These are phyloP conservation scores for Caenorhabditis sp. DNA, from an alignment of 2,888 invertebrate species.

Conservation along the genomic window DNA sequence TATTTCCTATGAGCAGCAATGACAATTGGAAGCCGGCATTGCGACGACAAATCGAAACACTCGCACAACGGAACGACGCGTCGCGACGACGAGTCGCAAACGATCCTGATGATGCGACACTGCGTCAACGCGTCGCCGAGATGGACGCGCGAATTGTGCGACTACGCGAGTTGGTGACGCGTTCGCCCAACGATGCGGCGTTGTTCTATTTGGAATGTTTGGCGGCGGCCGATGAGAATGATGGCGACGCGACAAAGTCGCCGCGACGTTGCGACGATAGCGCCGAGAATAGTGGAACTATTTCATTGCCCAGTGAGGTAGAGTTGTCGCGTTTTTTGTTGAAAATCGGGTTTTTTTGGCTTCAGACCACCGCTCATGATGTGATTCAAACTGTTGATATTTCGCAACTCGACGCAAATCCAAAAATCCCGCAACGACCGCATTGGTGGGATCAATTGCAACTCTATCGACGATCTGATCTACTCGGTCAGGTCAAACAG, in stretches of 20 bases:
- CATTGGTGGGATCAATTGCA: slow-evolving; percentile 46
- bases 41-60: slow-evolving; percentile 57
- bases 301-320: slow-evolving; percentile 29
- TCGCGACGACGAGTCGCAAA: slow-evolving; percentile 45
- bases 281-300: neutral
- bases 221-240: slow-evolving; percentile 59
- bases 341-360: too few relatives aligned
- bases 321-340: slow-evolving; percentile 4
- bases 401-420: slow-evolving; percentile 10
- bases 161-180: slow-evolving; percentile 48
- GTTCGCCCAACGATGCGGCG: slow-evolving; percentile 53
- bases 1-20: slow-evolving; percentile 14
- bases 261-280: too few relatives aligned
- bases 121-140: too few relatives aligned
- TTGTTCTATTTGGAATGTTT: slow-evolving; percentile 61
- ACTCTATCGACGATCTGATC: slow-evolving; percentile 38
- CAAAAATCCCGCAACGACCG: slow-evolving; percentile 30
- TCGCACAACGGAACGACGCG: slow-evolving; percentile 61
- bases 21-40: slow-evolving; percentile 55
- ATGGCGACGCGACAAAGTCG: too few relatives aligned
- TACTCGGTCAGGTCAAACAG: slow-evolving; percentile 33
- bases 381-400: slow-evolving; percentile 31
- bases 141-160: slow-evolving; percentile 54
- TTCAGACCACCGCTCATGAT: slow-evolving; percentile 22
- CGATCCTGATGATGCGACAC: too few relatives aligned